Base-by-base conservation (phyloP, 2,888 invertebrate species). In the Ornithoptera priamus region DNA sequence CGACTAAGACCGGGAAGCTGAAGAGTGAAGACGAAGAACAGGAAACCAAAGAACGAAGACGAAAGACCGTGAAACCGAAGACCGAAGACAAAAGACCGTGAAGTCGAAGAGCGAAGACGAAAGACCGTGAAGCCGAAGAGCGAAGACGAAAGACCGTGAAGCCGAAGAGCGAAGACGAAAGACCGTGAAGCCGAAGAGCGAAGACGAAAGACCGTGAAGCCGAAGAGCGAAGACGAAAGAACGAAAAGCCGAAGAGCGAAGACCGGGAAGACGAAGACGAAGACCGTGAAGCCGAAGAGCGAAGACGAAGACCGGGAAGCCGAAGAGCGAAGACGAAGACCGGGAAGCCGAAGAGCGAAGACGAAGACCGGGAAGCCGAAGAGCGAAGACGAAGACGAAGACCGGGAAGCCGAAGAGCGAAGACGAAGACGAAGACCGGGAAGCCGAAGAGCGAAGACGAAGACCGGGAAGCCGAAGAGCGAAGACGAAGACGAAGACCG, bases 211-310 rank as follows among this genome's bases (percentile, higher is more conserved):
- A n/a, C n/a, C n/a, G n/a, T n/a, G n/a, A n/a, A n/a, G n/a, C n/a
- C 42, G 18, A 6, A 50, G 15, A 36, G 8, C 59, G 22, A 36
- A 36, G 36, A 36, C 3, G 50, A 50, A 3, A 69, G 72, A 68
- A 62, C 72, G 50, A 30, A 66, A 72, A 65, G 46, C 18, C 39
- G n/a, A 59, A 24, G 22, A 57, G 57, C 72, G 62, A 42, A 70
- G 6, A 36, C 67, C 70, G 65, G 72, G 68, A 67, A 61, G 72
- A 61, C 69, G 70, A 70, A 63, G 66, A 69, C 62, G 58, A 67
- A 71, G 66, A 65, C 12, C 42, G 3, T 60, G 60, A 36, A 36
- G 22, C 46, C 24, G 39, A 58, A 46, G 42, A 59, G 18, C 17
- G 59, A 65, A 65, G 58, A 46, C 30, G 10, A n/a, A 24, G 60